phyloP scores from a whole-genome alignment of 2,797 vertebrate genomes.

The Cheirogaleus major region DNA sequence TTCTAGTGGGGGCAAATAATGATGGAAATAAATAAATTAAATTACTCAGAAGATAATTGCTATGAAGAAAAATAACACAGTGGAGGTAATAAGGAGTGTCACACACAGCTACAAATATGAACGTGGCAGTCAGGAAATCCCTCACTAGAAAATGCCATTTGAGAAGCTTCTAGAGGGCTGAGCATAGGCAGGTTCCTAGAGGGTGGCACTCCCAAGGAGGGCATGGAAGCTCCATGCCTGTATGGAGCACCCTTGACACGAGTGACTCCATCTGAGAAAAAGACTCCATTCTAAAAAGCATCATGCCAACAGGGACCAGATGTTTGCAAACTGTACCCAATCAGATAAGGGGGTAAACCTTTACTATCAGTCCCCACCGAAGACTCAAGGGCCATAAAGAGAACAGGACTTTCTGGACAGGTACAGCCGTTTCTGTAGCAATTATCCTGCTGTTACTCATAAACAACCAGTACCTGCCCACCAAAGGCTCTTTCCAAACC shows the following conservation, averaged over 20 bases:
- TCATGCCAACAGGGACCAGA: not conserved
- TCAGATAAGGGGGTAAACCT: too few relatives aligned
- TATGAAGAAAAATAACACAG: not conserved
- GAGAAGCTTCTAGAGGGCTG: not conserved
- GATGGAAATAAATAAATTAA: not conserved
- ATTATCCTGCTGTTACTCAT: too few relatives aligned
- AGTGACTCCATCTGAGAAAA: not conserved
- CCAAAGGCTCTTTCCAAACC: too few relatives aligned
- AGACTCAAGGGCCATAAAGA: too few relatives aligned
- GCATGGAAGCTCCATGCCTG: not conserved
- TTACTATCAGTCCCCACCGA: not conserved
- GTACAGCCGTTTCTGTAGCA: too few relatives aligned
- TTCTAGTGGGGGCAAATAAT: not conserved
- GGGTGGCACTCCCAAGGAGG: not conserved
- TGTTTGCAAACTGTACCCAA: not conserved
- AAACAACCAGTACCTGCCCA: too few relatives aligned
- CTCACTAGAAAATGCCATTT: not conserved
- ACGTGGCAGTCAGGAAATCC: not conserved
- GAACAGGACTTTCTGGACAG: too few relatives aligned
- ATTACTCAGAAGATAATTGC: not conserved
- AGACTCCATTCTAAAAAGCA: not conserved
- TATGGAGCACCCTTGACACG: not conserved
- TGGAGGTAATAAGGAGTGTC: not conserved
- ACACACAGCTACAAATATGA: not conserved
- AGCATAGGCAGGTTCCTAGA: not conserved